Base-by-base conservation (phyloP, 1,140 invertebrate species). In the Mercenaria mercenaria region DNA sequence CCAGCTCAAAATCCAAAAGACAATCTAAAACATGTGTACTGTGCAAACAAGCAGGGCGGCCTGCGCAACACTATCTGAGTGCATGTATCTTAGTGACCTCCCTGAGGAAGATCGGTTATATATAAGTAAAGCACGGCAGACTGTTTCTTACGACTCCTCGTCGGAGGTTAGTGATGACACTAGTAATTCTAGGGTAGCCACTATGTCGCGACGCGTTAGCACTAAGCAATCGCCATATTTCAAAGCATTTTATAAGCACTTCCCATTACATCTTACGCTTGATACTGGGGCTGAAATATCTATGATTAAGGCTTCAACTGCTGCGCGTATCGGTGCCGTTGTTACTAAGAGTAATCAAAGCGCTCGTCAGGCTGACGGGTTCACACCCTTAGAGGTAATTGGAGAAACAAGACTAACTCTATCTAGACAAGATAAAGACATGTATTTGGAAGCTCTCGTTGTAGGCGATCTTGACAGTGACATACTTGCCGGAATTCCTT, bases 331-430 rank as follows among this genome's bases (percentile, higher is more conserved):
- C 3, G 67, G 74, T 23, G 47, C 47, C n/a, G 39, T 20, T 43
- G 26, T 88, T 4, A 92, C 13, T 8, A 41, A 18, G 10, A 84
- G n/a, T 11, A 52, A 83, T 47, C 86, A 90, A 47, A 88, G 47
- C 4, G 89, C 82, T 18, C 67, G 50, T 20, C 89, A 92, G 32
- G 89, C 89, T 13, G 82, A 89, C 52, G 91, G 91, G 1, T 61
- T 50, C 0, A 88, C 89, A 18, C 74, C 82, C 8, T 67, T 91
- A n/a, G 23, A 41, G 1, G 61, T 92, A 10, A 39, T 86, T 8
- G 89, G 86, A 18, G 91, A 90, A 82, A 91, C 85, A 32, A 29
- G 41, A 2, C 3, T 84, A 39, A 84, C 26, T 18, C 88, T 61
- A 61, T 13, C 11, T 61, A 61, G 56, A 61, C 56, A 61, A 26